Evolutionary conservation across 2,113 vertebrate species (phyloP).

Genomic region (Setophaga kirtlandii): DNA sequence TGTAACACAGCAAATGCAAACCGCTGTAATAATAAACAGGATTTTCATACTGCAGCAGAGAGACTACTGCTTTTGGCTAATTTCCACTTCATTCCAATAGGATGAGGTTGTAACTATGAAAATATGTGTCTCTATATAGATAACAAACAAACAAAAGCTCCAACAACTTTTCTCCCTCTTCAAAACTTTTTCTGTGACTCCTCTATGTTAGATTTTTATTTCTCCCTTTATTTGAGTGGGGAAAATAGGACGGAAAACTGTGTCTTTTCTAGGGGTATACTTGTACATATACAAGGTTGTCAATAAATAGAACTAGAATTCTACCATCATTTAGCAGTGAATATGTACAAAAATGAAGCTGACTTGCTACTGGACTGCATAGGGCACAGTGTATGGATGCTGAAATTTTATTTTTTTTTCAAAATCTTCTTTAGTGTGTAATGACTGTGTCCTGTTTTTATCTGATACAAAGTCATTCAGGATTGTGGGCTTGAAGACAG

Average conservation of each 20-base stretch:
- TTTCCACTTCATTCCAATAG: slow-evolving; percentile 29
- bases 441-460: neutral
- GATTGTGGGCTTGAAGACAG: neutral
- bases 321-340: neutral
- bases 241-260: neutral
- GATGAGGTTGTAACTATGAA: neutral
- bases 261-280: neutral
- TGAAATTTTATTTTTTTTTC: neutral
- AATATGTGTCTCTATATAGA: neutral
- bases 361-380: neutral
- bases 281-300: neutral
- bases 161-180: neutral
- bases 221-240: neutral
- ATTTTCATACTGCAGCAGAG: neutral
- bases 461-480: neutral
- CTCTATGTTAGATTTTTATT: neutral
- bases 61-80: slow-evolving; percentile 47
- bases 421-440: neutral
- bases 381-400: neutral
- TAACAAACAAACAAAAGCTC: neutral
- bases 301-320: neutral
- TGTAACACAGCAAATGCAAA: slow-evolving; percentile 40
- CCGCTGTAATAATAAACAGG: slow-evolving; percentile 28
- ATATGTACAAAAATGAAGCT: neutral
- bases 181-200: neutral